Percentiles rank a stretch among this genome's conserved stretches.
Conservation (phyloP, 2,888 invertebrate species). For the Pollenia griseotomentosa region DNA sequence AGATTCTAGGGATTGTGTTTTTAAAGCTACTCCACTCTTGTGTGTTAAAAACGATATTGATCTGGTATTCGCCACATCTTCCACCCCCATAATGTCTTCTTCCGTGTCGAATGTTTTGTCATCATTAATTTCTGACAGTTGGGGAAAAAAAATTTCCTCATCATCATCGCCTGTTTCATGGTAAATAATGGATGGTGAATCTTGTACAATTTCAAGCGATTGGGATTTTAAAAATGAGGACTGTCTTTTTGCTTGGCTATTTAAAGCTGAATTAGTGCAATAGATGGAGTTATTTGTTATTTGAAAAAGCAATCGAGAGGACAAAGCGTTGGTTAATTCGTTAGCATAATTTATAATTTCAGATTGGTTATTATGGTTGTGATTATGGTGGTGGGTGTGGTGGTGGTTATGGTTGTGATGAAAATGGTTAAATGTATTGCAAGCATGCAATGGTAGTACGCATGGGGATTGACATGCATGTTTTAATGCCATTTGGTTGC, state of each 20-base stretch:
- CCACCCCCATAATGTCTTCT: not conserved
- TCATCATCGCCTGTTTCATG: slow-evolving; percentile 55
- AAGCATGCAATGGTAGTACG: slow-evolving; percentile 61
- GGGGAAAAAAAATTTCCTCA: slow-evolving; percentile 55
- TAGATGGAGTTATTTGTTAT: slow-evolving; percentile 54
- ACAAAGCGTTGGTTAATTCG: slow-evolving; percentile 58
- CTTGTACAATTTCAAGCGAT: slow-evolving; percentile 72
- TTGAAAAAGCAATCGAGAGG: slow-evolving; percentile 61
- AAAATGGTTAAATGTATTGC: slow-evolving; percentile 59
- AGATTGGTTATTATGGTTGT: slow-evolving; percentile 34
- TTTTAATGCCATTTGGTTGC: slow-evolving; percentile 48
- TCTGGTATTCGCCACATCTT: slow-evolving; percentile 52
- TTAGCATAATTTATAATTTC: slow-evolving; percentile 48
- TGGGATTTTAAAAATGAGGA: slow-evolving; percentile 74
- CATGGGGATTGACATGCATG: slow-evolving; percentile 63
- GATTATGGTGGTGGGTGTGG: slow-evolving; percentile 36
- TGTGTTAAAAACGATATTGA: slow-evolving; percentile 55
- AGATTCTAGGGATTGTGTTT: slow-evolving; percentile 83
- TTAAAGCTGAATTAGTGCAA: slow-evolving; percentile 60
- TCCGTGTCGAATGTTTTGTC: slow-evolving; percentile 7
- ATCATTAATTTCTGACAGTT: slow-evolving; percentile 74
- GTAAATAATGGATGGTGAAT: slow-evolving; percentile 60
- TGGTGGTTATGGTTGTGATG: slow-evolving; percentile 33
- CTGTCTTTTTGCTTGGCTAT: slow-evolving; percentile 65
- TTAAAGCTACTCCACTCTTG: slow-evolving; percentile 74